Base-by-base conservation (phyloP, 2,888 invertebrate genomes). In the Watsonalla binaria region DNA sequence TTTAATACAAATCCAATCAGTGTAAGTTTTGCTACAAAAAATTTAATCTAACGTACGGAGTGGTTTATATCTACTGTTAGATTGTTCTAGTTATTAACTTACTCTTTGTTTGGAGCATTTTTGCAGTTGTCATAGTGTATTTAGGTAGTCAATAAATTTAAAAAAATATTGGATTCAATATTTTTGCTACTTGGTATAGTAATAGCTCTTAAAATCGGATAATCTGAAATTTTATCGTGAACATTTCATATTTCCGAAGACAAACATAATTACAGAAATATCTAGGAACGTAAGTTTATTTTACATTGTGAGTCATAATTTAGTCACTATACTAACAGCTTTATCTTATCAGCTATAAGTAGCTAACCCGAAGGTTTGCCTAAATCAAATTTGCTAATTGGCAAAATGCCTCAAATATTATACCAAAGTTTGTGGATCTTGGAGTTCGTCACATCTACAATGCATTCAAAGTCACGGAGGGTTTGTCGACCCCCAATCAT, bases 381-480 rank as follows among this genome's bases (percentile, higher is more conserved):
- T 52, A 60, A 55, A 54, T 51, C 52, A 47, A 54, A 56, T 51
- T 54, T 56, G 58, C 52, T 58, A 56, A 61, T 58, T 55, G 57
- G 59, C 54, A 58, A 51, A 54, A 56, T 56, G 52, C 50, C 56
- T 63, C 60, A 11, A 42, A 42, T 42, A 42, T 42, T 42, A 42
- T 60, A 60, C 57, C 57, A 59, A 59, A 62, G 60, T 61, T 63
- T 42, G 42, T 11, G 42, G 42, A 42, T 42, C 42, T 42, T 42
- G 9, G 42, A 5, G 42, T 57, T 59, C 62, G 67, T 72, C 71
- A 67, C 71, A 76, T 68, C 62, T 70, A 68, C 59, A 86, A 84
- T 82, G 81, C 83, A 88, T 89, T 88, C 88, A 78, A 58, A 84
- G 87, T 79, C 87, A 90, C 88, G 87, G 62, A 89, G 89, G 84